Conservation (phyloP, 1,140 invertebrate genomes). For the Drosophila funebris region DNA sequence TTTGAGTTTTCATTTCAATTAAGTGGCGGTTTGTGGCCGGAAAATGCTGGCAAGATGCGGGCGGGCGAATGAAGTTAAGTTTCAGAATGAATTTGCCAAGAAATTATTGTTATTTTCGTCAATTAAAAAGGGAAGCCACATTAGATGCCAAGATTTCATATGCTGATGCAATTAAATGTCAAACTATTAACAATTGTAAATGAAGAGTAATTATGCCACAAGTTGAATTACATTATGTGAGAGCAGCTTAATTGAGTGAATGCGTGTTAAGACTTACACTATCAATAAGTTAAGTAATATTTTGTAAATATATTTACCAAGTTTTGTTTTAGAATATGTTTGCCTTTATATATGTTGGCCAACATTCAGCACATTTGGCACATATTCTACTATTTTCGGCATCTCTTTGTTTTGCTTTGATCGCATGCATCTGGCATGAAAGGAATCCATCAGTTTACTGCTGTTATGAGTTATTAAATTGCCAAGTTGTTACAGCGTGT, state of each 20-base stretch:
- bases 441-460: conserved; percentile 28
- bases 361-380: conserved; percentile 1
- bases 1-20: conserved; percentile 74
- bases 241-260: neutral
- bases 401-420: neutral
- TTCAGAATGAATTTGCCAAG: conserved; percentile 20
- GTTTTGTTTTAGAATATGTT: too few relatives aligned
- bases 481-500: conserved; percentile 37
- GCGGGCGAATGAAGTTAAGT: conserved; percentile 14
- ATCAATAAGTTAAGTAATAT: neutral
- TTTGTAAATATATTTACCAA: neutral
- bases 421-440: neutral
- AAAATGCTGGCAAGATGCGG: conserved; percentile 59
- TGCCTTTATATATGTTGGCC: neutral
- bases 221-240: too few relatives aligned
- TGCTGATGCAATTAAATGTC: conserved; percentile 8
- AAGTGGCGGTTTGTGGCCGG: conserved; percentile 63
- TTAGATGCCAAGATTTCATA: neutral
- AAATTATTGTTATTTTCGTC: conserved; percentile 35
- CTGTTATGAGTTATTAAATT: conserved; percentile 43
- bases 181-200: neutral
- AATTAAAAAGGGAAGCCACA: conserved; percentile 27
- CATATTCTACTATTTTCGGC: neutral
- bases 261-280: neutral
- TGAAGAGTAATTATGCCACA: neutral